Conservation (phyloP, 2,888 invertebrate genomes). For the Diogma glabrata region DNA sequence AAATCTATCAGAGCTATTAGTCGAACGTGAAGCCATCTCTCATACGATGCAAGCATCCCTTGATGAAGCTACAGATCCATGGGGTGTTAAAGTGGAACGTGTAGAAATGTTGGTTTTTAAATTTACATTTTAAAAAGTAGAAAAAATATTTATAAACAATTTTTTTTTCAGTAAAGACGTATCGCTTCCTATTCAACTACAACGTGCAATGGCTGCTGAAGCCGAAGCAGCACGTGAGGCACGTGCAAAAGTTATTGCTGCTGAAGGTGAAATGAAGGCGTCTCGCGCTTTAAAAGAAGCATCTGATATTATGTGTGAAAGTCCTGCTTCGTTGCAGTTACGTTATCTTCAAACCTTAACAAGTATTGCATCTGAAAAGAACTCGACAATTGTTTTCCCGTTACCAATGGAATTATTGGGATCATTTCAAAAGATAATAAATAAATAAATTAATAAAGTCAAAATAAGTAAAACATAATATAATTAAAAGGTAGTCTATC, state of each 20-base stretch:
- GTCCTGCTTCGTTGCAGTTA: slow-evolving; percentile 51
- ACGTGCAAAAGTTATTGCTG: slow-evolving; percentile 68
- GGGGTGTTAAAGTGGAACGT: slow-evolving; percentile 89
- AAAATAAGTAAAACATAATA: no score
- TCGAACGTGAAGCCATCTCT: slow-evolving; percentile 84
- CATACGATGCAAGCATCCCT: slow-evolving; percentile 77
- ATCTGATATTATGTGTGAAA: slow-evolving; percentile 64
- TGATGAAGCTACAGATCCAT: slow-evolving; percentile 72
- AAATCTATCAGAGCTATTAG: slow-evolving; percentile 80
- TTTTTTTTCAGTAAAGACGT: slow-evolving; percentile 55
- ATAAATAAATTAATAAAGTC: no score
- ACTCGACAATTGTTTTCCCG: slow-evolving; percentile 90
- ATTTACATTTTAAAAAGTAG: neutral
- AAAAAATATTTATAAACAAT: neutral
- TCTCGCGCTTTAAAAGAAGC: slow-evolving; percentile 72
- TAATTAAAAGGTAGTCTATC: no score
- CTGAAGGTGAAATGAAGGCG: slow-evolving; percentile 74
- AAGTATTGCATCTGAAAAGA: slow-evolving; percentile 87
- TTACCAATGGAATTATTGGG: slow-evolving; percentile 70
- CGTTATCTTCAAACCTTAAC: slow-evolving; percentile 84
- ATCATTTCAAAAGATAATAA: neutral
- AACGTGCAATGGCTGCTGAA: slow-evolving; percentile 74
- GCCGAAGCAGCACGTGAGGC: slow-evolving; percentile 71
- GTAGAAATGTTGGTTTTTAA: slow-evolving; percentile 73
- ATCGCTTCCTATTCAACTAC: slow-evolving; percentile 60